These are phyloP conservation scores for Brachionichthys hirsutus DNA, from an alignment of 2,113 vertebrate genomes.

Conservation along the genomic window DNA sequence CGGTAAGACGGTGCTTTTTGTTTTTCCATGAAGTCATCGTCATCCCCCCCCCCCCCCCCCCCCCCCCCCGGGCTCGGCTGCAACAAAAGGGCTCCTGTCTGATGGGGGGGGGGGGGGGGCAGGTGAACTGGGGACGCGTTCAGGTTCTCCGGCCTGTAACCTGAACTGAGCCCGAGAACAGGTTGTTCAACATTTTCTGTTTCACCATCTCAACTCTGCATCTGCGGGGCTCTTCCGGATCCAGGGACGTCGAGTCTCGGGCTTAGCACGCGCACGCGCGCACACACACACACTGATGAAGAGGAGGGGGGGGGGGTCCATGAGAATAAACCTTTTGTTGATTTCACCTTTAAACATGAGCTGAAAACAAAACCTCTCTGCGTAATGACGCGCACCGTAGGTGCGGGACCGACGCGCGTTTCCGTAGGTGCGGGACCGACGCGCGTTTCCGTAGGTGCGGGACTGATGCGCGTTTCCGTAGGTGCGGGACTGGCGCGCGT, in stretches of 20 bases:
- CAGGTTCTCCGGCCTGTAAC: slow-evolving; percentile 21
- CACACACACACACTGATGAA: background rate
- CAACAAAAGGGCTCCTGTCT: slow-evolving; percentile 72
- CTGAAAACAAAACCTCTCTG: no score
- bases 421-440: no score
- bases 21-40: slow-evolving; percentile 84
- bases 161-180: slow-evolving; percentile 70
- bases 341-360: background rate
- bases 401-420: no score
- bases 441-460: no score
- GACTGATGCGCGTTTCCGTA: no score
- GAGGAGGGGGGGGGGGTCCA: background rate
- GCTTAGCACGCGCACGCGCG: slow-evolving; percentile 3
- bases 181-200: slow-evolving; percentile 68
- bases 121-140: no score
- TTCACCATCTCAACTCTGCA: slow-evolving; percentile 33
- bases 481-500: no score
- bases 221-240: slow-evolving; percentile 54
- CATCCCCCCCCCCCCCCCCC: no score
- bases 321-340: background rate
- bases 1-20: slow-evolving; percentile 70
- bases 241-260: slow-evolving; percentile 5
- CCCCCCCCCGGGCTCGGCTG: slow-evolving; percentile 46
- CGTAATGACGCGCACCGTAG: no score
- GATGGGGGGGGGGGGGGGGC: no score